phyloP scores from a whole-genome alignment of 2,797 vertebrate species.

The Hydrophis major region DNA sequence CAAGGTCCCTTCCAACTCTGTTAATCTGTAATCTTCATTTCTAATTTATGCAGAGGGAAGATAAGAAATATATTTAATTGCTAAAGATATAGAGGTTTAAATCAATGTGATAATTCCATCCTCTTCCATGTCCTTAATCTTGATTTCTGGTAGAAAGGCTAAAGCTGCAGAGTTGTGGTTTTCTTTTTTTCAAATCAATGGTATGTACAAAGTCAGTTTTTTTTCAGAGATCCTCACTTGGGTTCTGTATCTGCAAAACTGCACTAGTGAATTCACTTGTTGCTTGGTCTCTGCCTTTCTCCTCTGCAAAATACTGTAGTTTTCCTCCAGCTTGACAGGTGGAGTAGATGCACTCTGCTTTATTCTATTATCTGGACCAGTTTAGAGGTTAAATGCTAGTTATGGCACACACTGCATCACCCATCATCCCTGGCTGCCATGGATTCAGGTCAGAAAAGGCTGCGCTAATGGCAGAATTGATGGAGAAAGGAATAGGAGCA shows the following conservation, averaged over 20 bases:
- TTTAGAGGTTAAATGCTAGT: background rate
- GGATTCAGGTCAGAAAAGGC: background rate
- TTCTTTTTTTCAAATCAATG: background rate
- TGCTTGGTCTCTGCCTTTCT: background rate
- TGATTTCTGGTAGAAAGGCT: background rate
- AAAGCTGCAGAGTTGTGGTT: background rate
- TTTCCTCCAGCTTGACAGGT: background rate
- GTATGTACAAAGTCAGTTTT: background rate
- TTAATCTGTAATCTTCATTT: too few species aligned
- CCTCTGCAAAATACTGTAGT: background rate
- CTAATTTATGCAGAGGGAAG: background rate
- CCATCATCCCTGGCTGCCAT: background rate
- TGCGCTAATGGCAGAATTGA: background rate
- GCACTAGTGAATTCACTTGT: background rate
- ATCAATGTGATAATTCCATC: background rate
- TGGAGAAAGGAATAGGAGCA: background rate
- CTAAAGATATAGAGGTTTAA: background rate
- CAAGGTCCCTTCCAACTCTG: too few species aligned
- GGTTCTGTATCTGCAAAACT: background rate
- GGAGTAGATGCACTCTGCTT: background rate
- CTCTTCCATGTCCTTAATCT: background rate
- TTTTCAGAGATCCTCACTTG: background rate
- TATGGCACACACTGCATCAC: background rate
- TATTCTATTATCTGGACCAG: background rate
- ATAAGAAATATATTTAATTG: background rate